A percentile compares a stretch with the other conserved stretches of the same genome.
These are phyloP conservation scores for Magallana ariakensis DNA, from an alignment of 1,140 invertebrate species.

Conservation along the genomic window DNA sequence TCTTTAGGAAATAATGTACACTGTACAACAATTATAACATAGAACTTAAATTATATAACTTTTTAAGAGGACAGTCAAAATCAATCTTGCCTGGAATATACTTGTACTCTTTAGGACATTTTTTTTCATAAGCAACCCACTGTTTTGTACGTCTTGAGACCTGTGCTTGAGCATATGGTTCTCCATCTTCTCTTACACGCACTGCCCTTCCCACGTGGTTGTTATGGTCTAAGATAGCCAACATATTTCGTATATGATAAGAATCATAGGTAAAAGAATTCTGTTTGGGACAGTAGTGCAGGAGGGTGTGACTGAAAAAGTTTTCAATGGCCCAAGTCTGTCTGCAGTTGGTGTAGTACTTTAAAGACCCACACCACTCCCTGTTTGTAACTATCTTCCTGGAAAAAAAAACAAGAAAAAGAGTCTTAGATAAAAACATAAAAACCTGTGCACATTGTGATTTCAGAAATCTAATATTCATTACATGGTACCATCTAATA, in stretches of 20 bases:
- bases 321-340: slow-evolving; percentile 1
- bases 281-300: slow-evolving; percentile 27
- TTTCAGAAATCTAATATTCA: too few relatives aligned
- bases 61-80: not conserved
- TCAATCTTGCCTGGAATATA: slow-evolving; percentile 13
- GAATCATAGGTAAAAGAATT: slow-evolving; percentile 8
- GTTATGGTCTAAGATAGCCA: slow-evolving; percentile 20
- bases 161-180: not conserved
- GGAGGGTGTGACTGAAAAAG: not conserved
- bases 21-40: not conserved
- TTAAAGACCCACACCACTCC: not conserved
- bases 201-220: not conserved
- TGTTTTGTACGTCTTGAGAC: not conserved
- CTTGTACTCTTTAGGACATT: not conserved
- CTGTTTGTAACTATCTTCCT: not conserved
- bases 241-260: not conserved
- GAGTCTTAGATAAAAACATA: too few relatives aligned
- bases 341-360: slow-evolving; percentile 9
- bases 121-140: slow-evolving; percentile 9
- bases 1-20: not conserved
- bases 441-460: too few relatives aligned
- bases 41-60: not conserved
- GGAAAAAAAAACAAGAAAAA: not conserved
- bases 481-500: too few relatives aligned
- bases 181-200: not conserved